phyloP scores from a whole-genome alignment of 2,797 vertebrate species.

The Podarcis siculus region DNA sequence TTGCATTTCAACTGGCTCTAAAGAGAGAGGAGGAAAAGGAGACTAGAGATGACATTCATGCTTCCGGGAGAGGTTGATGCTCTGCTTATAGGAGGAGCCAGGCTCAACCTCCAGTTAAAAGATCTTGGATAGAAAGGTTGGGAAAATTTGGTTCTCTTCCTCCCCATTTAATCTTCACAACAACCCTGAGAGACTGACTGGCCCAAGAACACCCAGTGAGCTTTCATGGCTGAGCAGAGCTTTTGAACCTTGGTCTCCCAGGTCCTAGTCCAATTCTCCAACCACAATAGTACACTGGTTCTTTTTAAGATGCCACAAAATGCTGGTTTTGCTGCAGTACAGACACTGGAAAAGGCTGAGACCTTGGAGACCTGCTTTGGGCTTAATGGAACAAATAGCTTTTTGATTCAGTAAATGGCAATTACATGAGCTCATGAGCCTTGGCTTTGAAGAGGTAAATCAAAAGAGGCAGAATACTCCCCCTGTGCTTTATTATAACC shows the following conservation, averaged over 20 bases:
- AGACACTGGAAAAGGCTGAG: neutral
- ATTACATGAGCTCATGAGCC: neutral
- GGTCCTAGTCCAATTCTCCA: no score
- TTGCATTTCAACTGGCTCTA: neutral
- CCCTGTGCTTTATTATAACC: no score
- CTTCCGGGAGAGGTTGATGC: neutral
- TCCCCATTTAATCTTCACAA: no score
- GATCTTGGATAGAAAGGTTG: neutral
- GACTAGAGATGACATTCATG: neutral
- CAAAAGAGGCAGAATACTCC: neutral
- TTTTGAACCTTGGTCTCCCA: no score
- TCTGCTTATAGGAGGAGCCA: neutral
- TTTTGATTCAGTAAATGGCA: neutral
- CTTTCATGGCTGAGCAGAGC: no score
- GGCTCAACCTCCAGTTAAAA: neutral
- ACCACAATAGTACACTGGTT: no score
- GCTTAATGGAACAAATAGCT: neutral
- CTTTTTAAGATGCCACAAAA: neutral
- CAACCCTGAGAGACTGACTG: no score
- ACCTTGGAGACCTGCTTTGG: neutral
- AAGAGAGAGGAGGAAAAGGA: neutral
- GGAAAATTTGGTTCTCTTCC: no score
- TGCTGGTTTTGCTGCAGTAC: neutral
- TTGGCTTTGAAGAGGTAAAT: neutral
- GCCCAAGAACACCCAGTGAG: no score